phyloP scores from a whole-genome alignment of 2,113 vertebrate genomes.

The Anthoscopus minutus region DNA sequence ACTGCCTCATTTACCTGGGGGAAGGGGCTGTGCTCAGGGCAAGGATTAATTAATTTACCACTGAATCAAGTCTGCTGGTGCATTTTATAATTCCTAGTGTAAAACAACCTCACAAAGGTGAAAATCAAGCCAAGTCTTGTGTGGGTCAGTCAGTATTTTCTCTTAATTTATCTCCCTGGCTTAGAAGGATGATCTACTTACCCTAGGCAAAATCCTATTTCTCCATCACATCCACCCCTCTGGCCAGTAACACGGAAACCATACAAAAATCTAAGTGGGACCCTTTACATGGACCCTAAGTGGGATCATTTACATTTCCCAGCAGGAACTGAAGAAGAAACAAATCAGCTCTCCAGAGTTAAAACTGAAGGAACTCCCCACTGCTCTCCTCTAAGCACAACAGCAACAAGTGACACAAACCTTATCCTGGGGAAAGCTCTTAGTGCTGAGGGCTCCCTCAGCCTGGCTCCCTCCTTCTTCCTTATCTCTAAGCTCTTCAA shows the following conservation, averaged over 20 bases:
- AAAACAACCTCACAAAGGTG: rapidly evolving
- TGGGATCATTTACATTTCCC: too few species aligned
- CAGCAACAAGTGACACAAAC: neutral
- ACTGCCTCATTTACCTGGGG: neutral
- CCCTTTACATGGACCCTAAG: neutral
- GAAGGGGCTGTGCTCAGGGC: neutral
- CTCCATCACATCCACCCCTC: neutral
- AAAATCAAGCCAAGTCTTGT: neutral
- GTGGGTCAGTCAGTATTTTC: neutral
- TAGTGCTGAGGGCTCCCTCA: neutral
- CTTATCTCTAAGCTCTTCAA: neutral
- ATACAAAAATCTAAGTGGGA: neutral
- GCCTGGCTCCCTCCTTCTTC: neutral
- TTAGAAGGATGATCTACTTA: neutral
- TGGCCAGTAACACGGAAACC: neutral
- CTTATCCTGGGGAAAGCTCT: neutral
- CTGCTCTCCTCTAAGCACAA: neutral
- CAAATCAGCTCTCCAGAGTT: neutral
- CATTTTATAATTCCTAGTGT: rapidly evolving
- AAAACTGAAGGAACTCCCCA: neutral
- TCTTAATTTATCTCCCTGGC: neutral
- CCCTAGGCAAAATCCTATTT: neutral
- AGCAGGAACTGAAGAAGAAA: neutral
- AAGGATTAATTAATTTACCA: neutral
- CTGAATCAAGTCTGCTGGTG: neutral